A percentile compares a stretch with the other conserved stretches of the same genome.
phyloP scores from a whole-genome alignment of 35 echinoderm and acorn worm species.

The Apostichopus japonicus region DNA sequence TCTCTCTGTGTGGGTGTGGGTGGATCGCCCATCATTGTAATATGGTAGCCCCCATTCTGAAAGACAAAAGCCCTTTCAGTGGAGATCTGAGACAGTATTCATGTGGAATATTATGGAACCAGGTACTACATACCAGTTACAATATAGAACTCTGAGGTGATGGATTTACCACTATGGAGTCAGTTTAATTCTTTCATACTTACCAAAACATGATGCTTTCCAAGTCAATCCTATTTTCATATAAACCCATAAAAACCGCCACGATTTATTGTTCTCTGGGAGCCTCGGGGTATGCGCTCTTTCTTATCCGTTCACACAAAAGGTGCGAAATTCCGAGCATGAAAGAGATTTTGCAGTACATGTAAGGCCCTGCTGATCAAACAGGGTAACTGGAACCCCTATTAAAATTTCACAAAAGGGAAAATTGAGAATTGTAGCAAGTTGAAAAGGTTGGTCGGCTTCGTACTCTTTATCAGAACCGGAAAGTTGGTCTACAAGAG shows the following conservation, averaged over 20 bases:
- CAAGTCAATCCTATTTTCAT: slow-evolving; percentile 49
- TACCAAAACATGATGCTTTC: slow-evolving; percentile 15
- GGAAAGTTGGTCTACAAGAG: slow-evolving; percentile 2
- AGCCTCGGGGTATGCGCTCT: slow-evolving; percentile 23
- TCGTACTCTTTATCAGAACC: not conserved
- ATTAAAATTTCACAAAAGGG: slow-evolving; percentile 38
- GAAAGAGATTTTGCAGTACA: slow-evolving; percentile 12
- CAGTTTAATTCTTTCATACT: slow-evolving; percentile 3
- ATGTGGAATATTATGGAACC: not conserved
- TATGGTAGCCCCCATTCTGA: not conserved
- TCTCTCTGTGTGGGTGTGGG: slow-evolving; percentile 24
- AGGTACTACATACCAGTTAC: not conserved
- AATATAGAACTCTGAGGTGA: slow-evolving; percentile 10
- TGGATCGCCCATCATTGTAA: not conserved
- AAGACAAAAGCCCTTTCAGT: slow-evolving; percentile 8
- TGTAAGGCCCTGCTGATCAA: slow-evolving; percentile 42
- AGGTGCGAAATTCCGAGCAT: slow-evolving; percentile 46
- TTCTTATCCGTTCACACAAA: slow-evolving; percentile 20
- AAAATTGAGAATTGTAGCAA: slow-evolving; percentile 33
- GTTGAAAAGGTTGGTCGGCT: slow-evolving; percentile 26
- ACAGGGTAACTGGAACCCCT: not conserved
- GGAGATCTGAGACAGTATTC: not conserved
- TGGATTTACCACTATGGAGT: slow-evolving; percentile 21
- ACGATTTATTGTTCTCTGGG: not conserved
- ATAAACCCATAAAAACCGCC: slow-evolving; percentile 44